Base-by-base conservation (phyloP, 2,888 invertebrate species). In the Eubasilissa splendida region DNA sequence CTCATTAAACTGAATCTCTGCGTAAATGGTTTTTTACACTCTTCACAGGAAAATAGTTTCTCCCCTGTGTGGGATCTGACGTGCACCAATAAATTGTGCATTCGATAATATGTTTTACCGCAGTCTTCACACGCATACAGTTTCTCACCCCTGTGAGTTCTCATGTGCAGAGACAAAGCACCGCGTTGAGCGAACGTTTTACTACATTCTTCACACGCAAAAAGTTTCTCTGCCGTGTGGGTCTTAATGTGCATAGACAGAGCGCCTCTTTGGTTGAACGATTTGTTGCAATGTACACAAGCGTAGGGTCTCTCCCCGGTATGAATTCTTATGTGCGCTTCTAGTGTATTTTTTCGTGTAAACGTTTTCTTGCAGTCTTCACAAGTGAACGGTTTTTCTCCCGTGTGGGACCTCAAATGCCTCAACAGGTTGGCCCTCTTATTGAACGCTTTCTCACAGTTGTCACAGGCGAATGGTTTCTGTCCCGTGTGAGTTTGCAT, bases 201-300 rank as follows among this genome's bases (percentile, higher is more conserved):
- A 0, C 92, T 92, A 84, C 93, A 93, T 4, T 91, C 86, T 78
- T 93, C 92, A 82, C 93, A 93, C 0, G 92, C 88, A 73, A 90
- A 63, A 12, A 31, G 63, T 12, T 12, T 63, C 33, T 63, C 63
- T 63, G 33, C 63, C 4, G 42, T 8, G 63, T 63, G 63, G 12
- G 42, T 63, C 42, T 12, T 63, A 12, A 63, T 31, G 8, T 63
- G 63, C 3, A 31, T 60, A 65, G n/a, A 31, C 5, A 56, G 14
- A 42, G 22, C 78, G 78, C 80, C 53, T 22, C 80, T 81, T 53
- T 83, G 81, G 42, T 84, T 83, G 80, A 90, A 91, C 0, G 88
- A 85, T 33, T 87, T 86, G 0, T 88, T 88, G 59, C 91, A 91
- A 0, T 88, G 83, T 59, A 90, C 87, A 80, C 92, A 92, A 0